phyloP scores from a whole-genome alignment of 2,113 vertebrate genomes.

The Pseudorectes ferrugineus region DNA sequence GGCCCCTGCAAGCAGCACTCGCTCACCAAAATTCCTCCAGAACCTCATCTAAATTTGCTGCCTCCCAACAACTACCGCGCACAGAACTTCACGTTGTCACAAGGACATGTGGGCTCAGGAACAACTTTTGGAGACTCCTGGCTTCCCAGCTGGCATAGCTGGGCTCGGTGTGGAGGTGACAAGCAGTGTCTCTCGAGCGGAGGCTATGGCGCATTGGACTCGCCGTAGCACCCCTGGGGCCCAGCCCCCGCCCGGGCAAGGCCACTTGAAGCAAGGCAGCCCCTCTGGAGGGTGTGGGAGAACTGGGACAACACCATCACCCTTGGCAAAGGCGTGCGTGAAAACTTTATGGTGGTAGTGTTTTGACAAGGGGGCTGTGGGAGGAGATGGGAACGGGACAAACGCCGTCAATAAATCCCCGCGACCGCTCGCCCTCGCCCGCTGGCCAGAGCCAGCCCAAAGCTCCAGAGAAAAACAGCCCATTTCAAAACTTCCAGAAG shows the following conservation, averaged over 20 bases:
- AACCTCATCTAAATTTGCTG: slow-evolving; percentile 32
- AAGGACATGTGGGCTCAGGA: slow-evolving; percentile 36
- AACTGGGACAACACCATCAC: neutral
- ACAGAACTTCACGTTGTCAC: neutral
- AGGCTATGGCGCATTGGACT: neutral
- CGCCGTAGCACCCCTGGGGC: neutral
- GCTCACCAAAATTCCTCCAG: slow-evolving; percentile 64
- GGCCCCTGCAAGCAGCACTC: slow-evolving; percentile 47
- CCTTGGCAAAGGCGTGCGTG: neutral
- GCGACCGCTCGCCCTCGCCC: rapidly evolving
- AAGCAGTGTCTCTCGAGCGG: neutral
- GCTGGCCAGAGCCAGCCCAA: neutral
- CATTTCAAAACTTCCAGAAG: neutral
- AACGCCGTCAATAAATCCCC: rapidly evolving
- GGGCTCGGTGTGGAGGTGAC: slow-evolving; percentile 5
- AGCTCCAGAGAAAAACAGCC: neutral
- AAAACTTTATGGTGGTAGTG: neutral
- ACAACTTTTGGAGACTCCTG: slow-evolving; percentile 15
- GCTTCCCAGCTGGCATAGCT: slow-evolving; percentile 28
- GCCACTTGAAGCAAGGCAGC: neutral
- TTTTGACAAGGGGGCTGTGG: neutral
- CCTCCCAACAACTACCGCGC: neutral
- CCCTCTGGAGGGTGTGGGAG: neutral
- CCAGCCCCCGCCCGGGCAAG: rapidly evolving
- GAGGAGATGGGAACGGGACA: neutral